Conservation (phyloP, 2,888 invertebrate species). For the Keiferia lycopersicella region DNA sequence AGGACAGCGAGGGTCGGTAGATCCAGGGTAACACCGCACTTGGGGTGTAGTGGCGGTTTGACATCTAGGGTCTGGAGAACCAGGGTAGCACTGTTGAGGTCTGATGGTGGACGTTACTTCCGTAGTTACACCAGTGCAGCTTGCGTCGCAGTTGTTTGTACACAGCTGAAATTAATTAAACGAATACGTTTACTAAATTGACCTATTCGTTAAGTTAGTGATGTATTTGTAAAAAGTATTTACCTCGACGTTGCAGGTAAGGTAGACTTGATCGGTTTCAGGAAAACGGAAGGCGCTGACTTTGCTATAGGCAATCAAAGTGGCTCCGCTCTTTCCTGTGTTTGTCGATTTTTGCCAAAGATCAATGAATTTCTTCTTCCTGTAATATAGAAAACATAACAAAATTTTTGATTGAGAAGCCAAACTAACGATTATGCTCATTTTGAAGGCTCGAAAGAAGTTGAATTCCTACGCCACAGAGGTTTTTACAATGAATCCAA, state of each 20-base stretch:
- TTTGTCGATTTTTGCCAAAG: conserved; percentile 83
- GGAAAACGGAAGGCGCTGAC: conserved; percentile 88
- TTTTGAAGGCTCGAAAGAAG: too few relatives aligned
- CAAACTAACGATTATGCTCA: too few relatives aligned
- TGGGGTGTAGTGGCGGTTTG: conserved; percentile 46
- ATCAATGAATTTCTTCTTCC: conserved; percentile 84
- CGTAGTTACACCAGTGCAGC: conserved; percentile 55
- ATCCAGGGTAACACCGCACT: conserved; percentile 52
- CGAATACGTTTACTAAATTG: neutral
- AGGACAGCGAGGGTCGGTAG: conserved; percentile 53
- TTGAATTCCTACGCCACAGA: too few relatives aligned
- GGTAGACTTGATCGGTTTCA: conserved; percentile 85
- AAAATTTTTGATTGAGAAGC: too few relatives aligned
- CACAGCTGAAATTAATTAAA: conserved; percentile 57
- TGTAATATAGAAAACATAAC: conserved; percentile 50
- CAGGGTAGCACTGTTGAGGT: conserved; percentile 56
- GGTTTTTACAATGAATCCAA: too few relatives aligned
- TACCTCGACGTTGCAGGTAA: conserved; percentile 89
- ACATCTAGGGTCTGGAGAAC: conserved; percentile 44
- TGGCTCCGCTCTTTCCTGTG: conserved; percentile 82
- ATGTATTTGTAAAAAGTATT: conserved; percentile 32
- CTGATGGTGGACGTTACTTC: conserved; percentile 60
- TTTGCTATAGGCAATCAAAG: conserved; percentile 84
- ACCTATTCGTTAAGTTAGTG: neutral
- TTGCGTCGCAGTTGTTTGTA: conserved; percentile 64